Evolutionary conservation across 2,113 vertebrate species (phyloP).

Genomic region (Rhinolophus ferrumequinum): DNA sequence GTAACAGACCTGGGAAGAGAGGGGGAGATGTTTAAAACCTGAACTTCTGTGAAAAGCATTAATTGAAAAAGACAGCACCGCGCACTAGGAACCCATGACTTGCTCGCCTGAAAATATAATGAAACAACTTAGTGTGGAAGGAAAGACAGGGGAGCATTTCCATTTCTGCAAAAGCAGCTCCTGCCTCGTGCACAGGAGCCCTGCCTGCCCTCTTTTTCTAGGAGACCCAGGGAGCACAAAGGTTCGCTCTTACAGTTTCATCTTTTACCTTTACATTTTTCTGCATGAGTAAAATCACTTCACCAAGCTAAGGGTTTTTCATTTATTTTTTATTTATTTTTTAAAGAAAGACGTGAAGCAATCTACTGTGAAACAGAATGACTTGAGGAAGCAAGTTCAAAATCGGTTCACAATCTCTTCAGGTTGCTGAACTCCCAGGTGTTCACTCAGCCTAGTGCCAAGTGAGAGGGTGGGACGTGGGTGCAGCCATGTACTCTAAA

Average conservation of each 20-base stretch:
- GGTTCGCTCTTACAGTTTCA: slow-evolving; percentile 21
- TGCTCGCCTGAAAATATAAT: slow-evolving; percentile 72
- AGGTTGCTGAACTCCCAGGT: not conserved
- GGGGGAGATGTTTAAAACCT: slow-evolving; percentile 77
- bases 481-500: not conserved
- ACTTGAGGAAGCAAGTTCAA: slow-evolving; percentile 44
- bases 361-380: not conserved
- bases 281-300: slow-evolving; percentile 48
- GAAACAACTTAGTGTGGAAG: slow-evolving; percentile 72
- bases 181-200: not conserved
- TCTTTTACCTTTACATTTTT: slow-evolving; percentile 60
- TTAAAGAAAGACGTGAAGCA: slow-evolving; percentile 3
- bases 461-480: not conserved
- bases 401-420: not conserved
- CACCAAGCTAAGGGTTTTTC: not conserved
- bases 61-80: slow-evolving; percentile 73
- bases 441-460: not conserved
- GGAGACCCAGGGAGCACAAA: slow-evolving; percentile 58
- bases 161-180: slow-evolving; percentile 66
- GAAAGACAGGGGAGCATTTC: slow-evolving; percentile 51
- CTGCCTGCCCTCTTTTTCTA: slow-evolving; percentile 62
- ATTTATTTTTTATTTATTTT: slow-evolving; percentile 17
- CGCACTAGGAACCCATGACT: slow-evolving; percentile 70
- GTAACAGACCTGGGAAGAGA: slow-evolving; percentile 63
- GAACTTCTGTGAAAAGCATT: slow-evolving; percentile 76